A percentile compares a stretch with the other conserved stretches of the same genome.
phyloP scores from a whole-genome alignment of 2,888 invertebrate species.

The Bugula neritina region DNA sequence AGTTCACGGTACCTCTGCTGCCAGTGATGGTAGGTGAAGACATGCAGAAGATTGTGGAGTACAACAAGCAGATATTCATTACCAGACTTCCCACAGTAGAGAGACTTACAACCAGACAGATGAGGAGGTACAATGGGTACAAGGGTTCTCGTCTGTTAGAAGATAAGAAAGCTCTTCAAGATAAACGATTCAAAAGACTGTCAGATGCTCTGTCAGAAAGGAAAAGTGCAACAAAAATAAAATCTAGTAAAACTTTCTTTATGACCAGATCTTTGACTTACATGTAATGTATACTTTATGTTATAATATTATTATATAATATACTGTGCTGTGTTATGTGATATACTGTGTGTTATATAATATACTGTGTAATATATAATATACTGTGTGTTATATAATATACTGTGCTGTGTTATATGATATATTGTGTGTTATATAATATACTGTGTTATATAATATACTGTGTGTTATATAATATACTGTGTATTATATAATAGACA shows the following conservation, averaged over 20 bases:
- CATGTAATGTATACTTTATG: not conserved
- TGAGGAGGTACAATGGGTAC: conserved; percentile 17
- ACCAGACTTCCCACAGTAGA: not conserved
- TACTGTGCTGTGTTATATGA: not conserved
- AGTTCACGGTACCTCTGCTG: conserved; percentile 16
- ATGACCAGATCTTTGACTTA: not conserved
- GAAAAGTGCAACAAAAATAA: not conserved
- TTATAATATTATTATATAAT: not conserved
- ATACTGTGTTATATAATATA: not conserved
- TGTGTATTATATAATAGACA: too few relatives aligned
- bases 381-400: not conserved
- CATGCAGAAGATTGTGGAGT: conserved; percentile 22
- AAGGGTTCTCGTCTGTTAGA: conserved; percentile 10
- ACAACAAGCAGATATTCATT: conserved; percentile 24
- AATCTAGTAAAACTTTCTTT: not conserved
- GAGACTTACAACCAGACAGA: conserved; percentile 11
- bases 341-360: not conserved
- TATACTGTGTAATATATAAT: not conserved
- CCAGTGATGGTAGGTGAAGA: conserved; percentile 23
- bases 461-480: too few relatives aligned
- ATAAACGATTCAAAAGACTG: conserved; percentile 9
- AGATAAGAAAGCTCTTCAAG: conserved; percentile 5
- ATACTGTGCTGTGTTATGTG: not conserved
- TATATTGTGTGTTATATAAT: not conserved
- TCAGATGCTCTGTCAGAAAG: conserved; percentile 2